A percentile compares a stretch with the other conserved stretches of the same genome.
Evolutionary conservation across 2,113 vertebrate species (phyloP).

Genomic region (Gallinago jamesoni): DNA sequence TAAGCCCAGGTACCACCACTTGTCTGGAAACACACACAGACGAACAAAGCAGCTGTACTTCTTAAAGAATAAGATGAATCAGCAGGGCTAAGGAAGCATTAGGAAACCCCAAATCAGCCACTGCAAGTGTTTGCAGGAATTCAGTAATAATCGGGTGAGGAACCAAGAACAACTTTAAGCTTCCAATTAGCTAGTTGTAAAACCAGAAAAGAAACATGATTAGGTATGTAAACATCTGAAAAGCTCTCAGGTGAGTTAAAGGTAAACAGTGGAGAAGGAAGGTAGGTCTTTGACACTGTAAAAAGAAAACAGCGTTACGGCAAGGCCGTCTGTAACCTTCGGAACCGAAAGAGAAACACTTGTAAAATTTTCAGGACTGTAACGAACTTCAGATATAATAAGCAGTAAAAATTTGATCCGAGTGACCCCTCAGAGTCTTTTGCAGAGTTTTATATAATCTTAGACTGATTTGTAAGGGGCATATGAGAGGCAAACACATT

Average conservation of each 20-base stretch:
- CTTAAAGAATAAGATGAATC: background rate
- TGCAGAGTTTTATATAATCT: background rate
- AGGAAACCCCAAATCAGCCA: background rate
- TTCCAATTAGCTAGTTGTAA: background rate
- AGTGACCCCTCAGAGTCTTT: background rate
- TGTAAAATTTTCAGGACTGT: background rate
- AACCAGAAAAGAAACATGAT: background rate
- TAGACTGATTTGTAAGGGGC: background rate
- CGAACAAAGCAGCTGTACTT: background rate
- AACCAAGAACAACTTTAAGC: background rate
- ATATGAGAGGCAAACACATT: background rate
- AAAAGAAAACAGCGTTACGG: background rate
- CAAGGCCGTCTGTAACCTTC: background rate
- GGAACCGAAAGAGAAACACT: background rate
- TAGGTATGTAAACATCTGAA: background rate
- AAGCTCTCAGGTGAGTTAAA: background rate
- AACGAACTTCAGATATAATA: background rate
- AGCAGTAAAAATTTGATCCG: background rate
- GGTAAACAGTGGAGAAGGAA: background rate
- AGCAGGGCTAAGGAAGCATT: background rate
- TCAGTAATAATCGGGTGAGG: background rate
- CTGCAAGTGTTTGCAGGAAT: background rate
- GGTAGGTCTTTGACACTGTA: background rate
- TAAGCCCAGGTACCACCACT: background rate
- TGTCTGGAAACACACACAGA: background rate